These are phyloP conservation scores for Ctenopoma kingsleyae DNA, from an alignment of 2,797 vertebrate species.

Conservation along the genomic window DNA sequence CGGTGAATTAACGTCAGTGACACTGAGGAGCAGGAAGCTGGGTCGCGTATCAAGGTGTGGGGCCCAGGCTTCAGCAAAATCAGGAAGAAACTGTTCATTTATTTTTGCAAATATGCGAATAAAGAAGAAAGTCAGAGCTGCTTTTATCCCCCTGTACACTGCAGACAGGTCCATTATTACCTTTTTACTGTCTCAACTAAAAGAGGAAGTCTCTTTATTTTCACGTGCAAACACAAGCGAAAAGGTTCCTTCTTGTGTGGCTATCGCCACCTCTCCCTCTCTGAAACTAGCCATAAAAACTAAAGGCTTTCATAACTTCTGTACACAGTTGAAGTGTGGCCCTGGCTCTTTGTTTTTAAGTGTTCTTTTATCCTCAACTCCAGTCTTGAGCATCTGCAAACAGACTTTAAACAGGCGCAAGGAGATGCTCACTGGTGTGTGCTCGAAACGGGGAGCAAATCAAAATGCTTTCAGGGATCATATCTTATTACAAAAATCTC, in stretches of 20 bases:
- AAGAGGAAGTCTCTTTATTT: slow-evolving; percentile 1
- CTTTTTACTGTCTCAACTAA: background rate
- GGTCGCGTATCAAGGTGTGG: background rate
- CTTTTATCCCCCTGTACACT: slow-evolving; percentile 7
- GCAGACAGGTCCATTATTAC: background rate
- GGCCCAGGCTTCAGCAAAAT: background rate
- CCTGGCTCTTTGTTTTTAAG: slow-evolving; percentile 36
- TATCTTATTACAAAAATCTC: background rate
- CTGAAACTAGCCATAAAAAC: slow-evolving; percentile 6
- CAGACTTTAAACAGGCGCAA: slow-evolving; percentile 28
- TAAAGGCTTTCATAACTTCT: slow-evolving; percentile 32
- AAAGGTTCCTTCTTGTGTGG: slow-evolving; percentile 7
- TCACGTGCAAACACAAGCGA: slow-evolving; percentile 25
- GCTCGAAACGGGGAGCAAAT: background rate
- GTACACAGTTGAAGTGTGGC: slow-evolving; percentile 1
- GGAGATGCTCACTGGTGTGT: slow-evolving; percentile 13
- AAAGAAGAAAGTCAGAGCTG: slow-evolving; percentile 10
- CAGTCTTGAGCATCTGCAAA: slow-evolving; percentile 42
- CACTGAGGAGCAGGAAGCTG: background rate
- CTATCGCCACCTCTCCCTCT: background rate
- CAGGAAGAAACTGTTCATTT: background rate
- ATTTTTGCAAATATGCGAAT: slow-evolving; percentile 3
- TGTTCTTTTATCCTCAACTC: slow-evolving; percentile 36
- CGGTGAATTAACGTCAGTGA: background rate
- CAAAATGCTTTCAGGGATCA: background rate